Conservation (phyloP, 2,113 vertebrate species). For the Saccopteryx leptura region DNA sequence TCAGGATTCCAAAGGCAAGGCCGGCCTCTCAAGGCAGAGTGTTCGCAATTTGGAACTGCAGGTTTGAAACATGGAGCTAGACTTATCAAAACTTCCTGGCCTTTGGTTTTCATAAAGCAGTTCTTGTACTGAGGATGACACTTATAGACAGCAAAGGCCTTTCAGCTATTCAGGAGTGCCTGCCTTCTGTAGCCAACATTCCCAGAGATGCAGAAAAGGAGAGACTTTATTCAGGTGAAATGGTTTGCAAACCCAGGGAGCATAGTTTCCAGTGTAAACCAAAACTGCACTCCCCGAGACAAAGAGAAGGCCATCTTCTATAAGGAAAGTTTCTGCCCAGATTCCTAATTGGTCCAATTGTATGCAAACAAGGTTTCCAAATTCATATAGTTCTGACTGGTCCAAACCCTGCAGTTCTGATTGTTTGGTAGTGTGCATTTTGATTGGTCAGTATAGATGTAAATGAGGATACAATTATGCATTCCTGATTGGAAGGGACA, state of each 20-base stretch:
- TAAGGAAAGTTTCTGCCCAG: not conserved
- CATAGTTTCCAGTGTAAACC: not conserved
- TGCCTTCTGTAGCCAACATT: not conserved
- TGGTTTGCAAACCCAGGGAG: not conserved
- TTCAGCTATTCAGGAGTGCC: not conserved
- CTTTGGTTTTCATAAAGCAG: slow-evolving; percentile 21
- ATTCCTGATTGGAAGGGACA: not conserved
- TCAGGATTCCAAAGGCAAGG: not conserved
- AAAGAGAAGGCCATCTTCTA: not conserved
- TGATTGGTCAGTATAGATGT: not conserved
- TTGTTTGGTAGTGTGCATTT: not conserved
- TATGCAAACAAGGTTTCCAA: not conserved
- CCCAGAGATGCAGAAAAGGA: not conserved
- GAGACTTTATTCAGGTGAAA: not conserved
- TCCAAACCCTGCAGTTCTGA: not conserved
- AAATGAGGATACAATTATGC: no score
- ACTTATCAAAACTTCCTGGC: not conserved
- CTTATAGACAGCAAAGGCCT: not conserved
- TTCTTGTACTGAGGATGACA: not conserved
- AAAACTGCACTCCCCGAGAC: not conserved
- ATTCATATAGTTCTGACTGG: not conserved
- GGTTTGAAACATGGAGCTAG: not conserved
- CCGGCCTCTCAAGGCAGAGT: not conserved
- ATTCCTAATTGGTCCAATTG: not conserved
- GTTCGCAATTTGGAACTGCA: not conserved